These are phyloP conservation scores for Calyptomena viridis DNA, from an alignment of 2,113 vertebrate genomes.

Conservation along the genomic window DNA sequence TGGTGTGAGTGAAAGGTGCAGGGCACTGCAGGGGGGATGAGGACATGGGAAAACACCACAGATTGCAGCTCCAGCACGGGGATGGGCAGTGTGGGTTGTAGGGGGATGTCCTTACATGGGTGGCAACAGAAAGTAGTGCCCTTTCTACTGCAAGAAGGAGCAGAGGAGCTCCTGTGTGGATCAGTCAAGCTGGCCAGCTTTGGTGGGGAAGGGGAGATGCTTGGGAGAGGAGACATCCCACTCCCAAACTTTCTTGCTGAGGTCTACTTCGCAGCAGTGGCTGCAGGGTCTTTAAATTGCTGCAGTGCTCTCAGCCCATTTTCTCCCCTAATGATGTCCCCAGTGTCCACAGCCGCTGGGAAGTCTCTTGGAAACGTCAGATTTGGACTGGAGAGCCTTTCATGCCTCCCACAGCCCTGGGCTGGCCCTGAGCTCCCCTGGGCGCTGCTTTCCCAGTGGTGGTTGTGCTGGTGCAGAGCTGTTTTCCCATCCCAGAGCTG, in stretches of 20 bases:
- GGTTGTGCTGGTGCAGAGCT: not conserved
- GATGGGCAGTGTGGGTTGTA: fast-evolving
- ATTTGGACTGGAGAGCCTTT: not conserved
- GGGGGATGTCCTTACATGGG: fast-evolving
- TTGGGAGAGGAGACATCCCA: not conserved
- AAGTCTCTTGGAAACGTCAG: not conserved
- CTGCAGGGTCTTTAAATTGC: not conserved
- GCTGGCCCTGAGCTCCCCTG: not conserved
- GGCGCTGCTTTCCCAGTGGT: fast-evolving
- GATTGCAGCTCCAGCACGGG: not conserved
- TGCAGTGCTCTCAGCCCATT: not conserved
- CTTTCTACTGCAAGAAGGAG: not conserved
- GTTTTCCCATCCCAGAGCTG: not conserved
- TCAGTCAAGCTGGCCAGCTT: fast-evolving
- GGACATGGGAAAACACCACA: fast-evolving
- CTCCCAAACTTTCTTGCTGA: not conserved
- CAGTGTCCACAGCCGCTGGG: not conserved
- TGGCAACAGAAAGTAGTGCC: not conserved
- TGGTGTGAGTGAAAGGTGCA: not conserved
- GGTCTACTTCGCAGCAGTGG: not conserved
- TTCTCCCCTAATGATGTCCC: not conserved
- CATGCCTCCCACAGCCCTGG: fast-evolving
- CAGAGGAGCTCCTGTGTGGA: not conserved
- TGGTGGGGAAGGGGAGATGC: not conserved
- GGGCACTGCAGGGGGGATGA: not conserved